These are phyloP conservation scores for Lonchura striata DNA, from an alignment of 2,113 vertebrate species.

Conservation along the genomic window DNA sequence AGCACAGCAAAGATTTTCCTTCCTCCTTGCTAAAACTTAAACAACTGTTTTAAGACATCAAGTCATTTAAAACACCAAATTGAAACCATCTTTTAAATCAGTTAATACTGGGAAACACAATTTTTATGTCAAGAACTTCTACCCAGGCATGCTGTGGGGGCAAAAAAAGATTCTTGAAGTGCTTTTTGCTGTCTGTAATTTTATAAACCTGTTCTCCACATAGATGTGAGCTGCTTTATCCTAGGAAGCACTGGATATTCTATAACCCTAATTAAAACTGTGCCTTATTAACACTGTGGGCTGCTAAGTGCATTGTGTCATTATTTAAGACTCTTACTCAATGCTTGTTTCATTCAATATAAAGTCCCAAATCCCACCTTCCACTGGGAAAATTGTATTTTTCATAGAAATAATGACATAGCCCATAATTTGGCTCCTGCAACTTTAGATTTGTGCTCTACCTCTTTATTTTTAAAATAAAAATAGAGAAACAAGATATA, in stretches of 20 bases:
- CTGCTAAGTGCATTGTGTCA: not conserved
- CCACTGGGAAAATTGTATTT: not conserved
- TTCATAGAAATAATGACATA: not conserved
- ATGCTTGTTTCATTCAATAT: not conserved
- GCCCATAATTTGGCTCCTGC: not conserved
- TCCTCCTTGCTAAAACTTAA: not conserved
- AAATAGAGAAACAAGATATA: not conserved
- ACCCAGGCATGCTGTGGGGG: not conserved
- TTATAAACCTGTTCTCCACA: not conserved
- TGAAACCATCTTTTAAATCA: not conserved
- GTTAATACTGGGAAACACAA: not conserved
- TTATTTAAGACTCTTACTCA: not conserved
- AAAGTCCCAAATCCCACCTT: not conserved
- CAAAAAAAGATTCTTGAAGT: rapidly evolving
- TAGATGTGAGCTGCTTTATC: not conserved
- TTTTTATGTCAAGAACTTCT: not conserved
- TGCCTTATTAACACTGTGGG: not conserved
- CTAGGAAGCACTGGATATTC: not conserved
- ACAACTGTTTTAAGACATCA: not conserved
- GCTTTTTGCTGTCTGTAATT: not conserved
- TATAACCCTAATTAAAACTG: not conserved
- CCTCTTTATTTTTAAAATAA: not conserved
- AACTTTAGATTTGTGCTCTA: not conserved
- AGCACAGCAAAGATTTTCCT: not conserved
- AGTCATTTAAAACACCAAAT: not conserved